Conservation (phyloP, 2,113 vertebrate species). For the Halichoeres trimaculatus region DNA sequence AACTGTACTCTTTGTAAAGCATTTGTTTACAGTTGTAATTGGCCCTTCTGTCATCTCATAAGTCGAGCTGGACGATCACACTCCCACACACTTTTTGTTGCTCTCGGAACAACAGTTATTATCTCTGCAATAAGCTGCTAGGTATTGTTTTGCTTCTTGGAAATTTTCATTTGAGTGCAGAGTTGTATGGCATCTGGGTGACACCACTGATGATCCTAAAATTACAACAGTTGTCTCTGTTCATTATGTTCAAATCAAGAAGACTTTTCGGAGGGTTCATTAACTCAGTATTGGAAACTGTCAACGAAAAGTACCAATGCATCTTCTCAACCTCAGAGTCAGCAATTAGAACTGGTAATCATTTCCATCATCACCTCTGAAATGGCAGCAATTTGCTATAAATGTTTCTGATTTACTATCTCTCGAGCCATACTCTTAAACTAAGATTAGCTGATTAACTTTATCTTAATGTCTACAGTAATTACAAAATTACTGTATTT, state of each 20-base stretch:
- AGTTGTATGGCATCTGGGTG: conserved; percentile 2
- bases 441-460: conserved; percentile 21
- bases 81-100: conserved; percentile 57
- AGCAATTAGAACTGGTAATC: conserved; percentile 30
- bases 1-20: background rate
- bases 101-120: conserved; percentile 59
- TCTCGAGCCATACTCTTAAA: conserved; percentile 16
- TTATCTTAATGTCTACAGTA: conserved; percentile 12
- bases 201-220: conserved; percentile 17
- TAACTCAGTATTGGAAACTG: conserved; percentile 38
- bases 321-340: conserved; percentile 18
- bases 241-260: conserved; percentile 30
- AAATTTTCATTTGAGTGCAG: conserved; percentile 42
- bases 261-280: conserved; percentile 38
- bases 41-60: conserved; percentile 31
- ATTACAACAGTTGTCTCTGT: conserved; percentile 22
- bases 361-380: conserved; percentile 28
- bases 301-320: conserved; percentile 3
- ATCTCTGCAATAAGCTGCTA: conserved; percentile 38
- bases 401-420: conserved; percentile 16
- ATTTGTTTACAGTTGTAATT: conserved; percentile 39
- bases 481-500: conserved; percentile 8
- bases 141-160: conserved; percentile 46
- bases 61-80: conserved; percentile 60
- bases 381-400: conserved; percentile 11